phyloP scores from a whole-genome alignment of 1,140 invertebrate genomes.

The Magallana gigas region DNA sequence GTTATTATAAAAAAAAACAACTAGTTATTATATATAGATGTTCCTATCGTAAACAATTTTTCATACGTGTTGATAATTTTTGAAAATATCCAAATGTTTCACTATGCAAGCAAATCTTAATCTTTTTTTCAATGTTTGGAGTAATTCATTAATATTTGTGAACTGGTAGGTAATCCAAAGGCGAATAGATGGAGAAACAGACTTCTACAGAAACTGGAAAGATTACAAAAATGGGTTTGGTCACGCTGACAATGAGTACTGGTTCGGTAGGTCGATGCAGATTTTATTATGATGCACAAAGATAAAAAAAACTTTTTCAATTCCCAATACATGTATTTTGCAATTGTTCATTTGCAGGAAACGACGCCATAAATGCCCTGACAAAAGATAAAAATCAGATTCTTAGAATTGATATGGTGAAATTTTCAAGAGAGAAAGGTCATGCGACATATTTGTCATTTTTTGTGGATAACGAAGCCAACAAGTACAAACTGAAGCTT shows the following conservation, averaged over 20 bases:
- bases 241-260: background rate
- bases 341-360: background rate
- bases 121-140: too few species aligned
- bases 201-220: constrained; percentile 5
- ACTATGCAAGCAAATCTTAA: too few species aligned
- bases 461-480: background rate
- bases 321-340: too few species aligned
- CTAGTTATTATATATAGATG: too few species aligned
- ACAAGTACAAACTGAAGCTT: background rate
- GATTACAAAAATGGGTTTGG: constrained; percentile 24
- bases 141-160: too few species aligned
- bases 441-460: background rate
- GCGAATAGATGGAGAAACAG: constrained; percentile 7
- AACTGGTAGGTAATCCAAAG: background rate
- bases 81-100: too few species aligned
- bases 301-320: too few species aligned
- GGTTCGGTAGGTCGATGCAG: background rate
- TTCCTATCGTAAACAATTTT: too few species aligned
- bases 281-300: too few species aligned
- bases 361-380: background rate
- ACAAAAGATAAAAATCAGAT: background rate
- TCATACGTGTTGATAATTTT: too few species aligned
- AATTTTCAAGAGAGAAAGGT: background rate
- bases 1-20: too few species aligned
- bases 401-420: background rate